Conservation (phyloP, 1,140 invertebrate genomes). For the Heliconius hewitsoni region DNA sequence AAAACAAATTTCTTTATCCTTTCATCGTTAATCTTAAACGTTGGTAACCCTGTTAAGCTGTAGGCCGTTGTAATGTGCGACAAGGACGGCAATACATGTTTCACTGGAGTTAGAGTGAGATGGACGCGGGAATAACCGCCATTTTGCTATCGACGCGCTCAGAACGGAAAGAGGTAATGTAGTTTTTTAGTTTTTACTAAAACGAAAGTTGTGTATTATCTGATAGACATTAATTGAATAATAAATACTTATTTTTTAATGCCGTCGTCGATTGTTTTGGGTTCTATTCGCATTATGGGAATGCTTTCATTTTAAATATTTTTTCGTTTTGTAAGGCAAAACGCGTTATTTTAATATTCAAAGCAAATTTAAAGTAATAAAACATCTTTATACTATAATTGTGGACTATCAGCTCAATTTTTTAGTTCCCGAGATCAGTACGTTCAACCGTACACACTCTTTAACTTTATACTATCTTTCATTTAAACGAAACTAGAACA, state of each 20-base stretch:
- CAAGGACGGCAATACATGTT: background rate
- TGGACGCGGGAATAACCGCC: slow-evolving; percentile 38
- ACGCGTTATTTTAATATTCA: no score
- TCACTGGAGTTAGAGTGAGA: slow-evolving; percentile 26
- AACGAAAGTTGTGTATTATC: slow-evolving; percentile 32
- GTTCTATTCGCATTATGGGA: background rate
- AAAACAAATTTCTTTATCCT: background rate
- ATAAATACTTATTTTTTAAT: background rate
- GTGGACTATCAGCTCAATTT: no score
- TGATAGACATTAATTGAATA: slow-evolving; percentile 6
- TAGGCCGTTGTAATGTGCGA: slow-evolving; percentile 19
- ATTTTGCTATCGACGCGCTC: slow-evolving; percentile 35
- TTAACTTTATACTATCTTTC: background rate
- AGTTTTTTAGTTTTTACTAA: slow-evolving; percentile 40
- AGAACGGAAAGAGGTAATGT: slow-evolving; percentile 35
- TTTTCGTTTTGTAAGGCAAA: no score
- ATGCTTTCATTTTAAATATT: background rate
- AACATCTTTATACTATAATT: no score
- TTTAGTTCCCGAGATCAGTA: no score
- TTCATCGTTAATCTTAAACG: background rate
- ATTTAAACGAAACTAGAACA: background rate
- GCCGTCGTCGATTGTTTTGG: no score
- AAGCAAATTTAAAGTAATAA: no score
- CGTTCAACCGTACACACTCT: no score
- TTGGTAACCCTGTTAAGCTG: slow-evolving; percentile 29